phyloP scores from a whole-genome alignment of 2,797 vertebrate genomes.

The Psittacula derbiana region DNA sequence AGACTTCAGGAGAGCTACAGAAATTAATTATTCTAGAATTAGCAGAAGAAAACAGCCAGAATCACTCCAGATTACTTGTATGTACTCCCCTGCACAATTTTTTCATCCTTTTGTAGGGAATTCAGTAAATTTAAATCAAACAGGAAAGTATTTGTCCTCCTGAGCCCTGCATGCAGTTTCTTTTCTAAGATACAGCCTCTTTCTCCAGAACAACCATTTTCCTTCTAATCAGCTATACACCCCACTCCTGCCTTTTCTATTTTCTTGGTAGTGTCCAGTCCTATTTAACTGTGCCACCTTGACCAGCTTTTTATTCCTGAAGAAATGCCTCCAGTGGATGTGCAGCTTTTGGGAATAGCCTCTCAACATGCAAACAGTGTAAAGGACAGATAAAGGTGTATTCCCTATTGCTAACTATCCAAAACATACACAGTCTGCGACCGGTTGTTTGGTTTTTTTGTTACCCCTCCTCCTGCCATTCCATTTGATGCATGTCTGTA shows the following conservation, averaged over 20 bases:
- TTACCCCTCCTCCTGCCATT: background rate
- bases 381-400: background rate
- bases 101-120: background rate
- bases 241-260: background rate
- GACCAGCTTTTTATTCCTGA: background rate
- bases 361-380: background rate
- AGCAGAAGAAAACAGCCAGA: background rate
- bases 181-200: background rate
- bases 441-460: background rate
- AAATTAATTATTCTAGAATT: background rate
- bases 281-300: background rate
- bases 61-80: background rate
- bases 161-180: background rate
- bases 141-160: background rate
- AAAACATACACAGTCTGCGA: background rate
- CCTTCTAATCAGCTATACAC: background rate
- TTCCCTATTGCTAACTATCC: background rate
- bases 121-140: background rate
- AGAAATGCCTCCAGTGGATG: background rate
- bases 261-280: background rate
- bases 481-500: background rate
- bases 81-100: background rate
- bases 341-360: background rate
- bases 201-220: background rate
- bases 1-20: background rate